Evolutionary conservation across 2,113 vertebrate species (phyloP), one percentile per base, ranked within the genome.

Genomic region (Platanista minor): DNA sequence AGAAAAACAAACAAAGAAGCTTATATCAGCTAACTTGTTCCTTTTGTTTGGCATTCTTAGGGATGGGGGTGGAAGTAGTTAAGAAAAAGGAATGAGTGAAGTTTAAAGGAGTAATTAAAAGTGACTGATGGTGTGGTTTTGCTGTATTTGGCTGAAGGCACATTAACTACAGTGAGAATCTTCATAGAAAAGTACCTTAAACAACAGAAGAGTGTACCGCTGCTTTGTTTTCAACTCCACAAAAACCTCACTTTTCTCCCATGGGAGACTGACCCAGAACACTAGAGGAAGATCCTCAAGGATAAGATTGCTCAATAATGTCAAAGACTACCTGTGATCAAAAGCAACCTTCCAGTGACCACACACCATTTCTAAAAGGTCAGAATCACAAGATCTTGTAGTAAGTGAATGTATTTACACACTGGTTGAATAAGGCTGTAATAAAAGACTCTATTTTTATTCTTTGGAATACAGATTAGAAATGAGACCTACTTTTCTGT

Each of bases 321-420:
- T 95, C 90, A 96, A 43, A 95, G 91, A 93, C 96, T 82, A 96
- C 85, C 92, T 89, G 88, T 75, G 96, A 98, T 96, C 97, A 98
- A 98, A 98, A 98, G 72, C 66, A 93, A 98, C 97, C 59, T 97
- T 97, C 92, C 96, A 96, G 67, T 90, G 97, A 97, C 69, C n/a
- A 57, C 33, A 96, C 97, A 97, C 75, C 97, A 90, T 72, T 98
- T 98, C 75, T 92, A 78, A 98, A 97, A 96, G 96, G 96, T 98
- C 97, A 98, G 54, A 95, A 86, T 80, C 82, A 97, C 29, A n/a
- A 29, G 49, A 62, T 95, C 91, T 92, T 91, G 57, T 86, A 95
- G 78, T 96, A 97, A 96, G 78, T 43, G 92, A 92, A 90, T 41
- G 4, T 71, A 97, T 98, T 98, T 98, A 98, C 97, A 97, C 71